phyloP scores from a whole-genome alignment of 2,797 vertebrate species.

The Peromyscus nudipes region DNA sequence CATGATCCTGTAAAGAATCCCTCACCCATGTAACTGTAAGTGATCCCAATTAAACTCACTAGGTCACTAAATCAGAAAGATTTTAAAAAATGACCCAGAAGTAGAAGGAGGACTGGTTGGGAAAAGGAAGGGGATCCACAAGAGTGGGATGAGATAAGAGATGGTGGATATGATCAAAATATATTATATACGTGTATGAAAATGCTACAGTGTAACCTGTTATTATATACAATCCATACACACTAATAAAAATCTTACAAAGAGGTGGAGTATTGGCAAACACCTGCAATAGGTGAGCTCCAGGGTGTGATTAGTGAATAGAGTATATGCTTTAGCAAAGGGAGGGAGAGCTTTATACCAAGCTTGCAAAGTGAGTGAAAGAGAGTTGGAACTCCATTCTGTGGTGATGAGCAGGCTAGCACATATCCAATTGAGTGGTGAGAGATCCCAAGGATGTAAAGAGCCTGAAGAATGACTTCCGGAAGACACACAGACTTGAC shows the following conservation, averaged over 20 bases:
- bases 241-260: neutral
- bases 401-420: neutral
- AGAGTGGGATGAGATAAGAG: neutral
- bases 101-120: neutral
- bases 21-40: neutral
- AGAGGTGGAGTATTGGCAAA: neutral
- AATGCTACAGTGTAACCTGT: neutral
- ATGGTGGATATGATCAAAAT: neutral
- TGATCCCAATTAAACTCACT: neutral
- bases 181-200: neutral
- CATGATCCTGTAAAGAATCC: neutral
- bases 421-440: too few species aligned
- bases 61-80: neutral
- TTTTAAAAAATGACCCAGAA: neutral
- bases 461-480: neutral
- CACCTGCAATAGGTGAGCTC: neutral
- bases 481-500: neutral
- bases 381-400: neutral
- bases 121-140: too few species aligned
- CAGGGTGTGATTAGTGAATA: neutral
- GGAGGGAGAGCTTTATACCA: neutral
- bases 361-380: neutral
- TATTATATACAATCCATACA: neutral
- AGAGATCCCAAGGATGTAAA: neutral
- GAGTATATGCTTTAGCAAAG: neutral